phyloP scores from a whole-genome alignment of 2,113 vertebrate genomes.

The Elaphurus davidianus region DNA sequence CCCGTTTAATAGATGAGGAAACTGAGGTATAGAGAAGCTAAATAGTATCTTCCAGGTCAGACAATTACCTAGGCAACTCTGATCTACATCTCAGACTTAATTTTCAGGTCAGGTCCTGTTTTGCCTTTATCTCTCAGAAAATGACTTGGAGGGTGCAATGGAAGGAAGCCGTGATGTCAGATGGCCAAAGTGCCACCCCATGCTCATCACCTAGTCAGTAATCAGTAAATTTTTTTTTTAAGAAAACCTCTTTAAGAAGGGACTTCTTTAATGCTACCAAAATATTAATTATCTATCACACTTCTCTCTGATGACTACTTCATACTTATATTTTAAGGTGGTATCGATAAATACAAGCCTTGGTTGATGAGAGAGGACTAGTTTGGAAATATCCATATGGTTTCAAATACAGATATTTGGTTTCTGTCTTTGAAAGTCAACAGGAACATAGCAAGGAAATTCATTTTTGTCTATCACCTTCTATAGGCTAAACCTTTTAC shows the following conservation, averaged over 20 bases:
- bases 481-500: background rate
- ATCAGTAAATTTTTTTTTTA: background rate
- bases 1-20: conserved; percentile 52
- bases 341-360: background rate
- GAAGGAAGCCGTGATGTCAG: background rate
- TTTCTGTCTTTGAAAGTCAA: conserved; percentile 1
- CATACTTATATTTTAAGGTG: background rate
- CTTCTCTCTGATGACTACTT: background rate
- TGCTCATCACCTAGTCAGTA: background rate
- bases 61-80: background rate
- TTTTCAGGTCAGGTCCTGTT: background rate
- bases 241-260: background rate
- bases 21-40: background rate
- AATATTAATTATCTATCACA: background rate
- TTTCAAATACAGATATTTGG: background rate
- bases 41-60: conserved; percentile 37
- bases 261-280: background rate
- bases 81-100: background rate
- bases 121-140: background rate
- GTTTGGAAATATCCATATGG: background rate
- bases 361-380: background rate
- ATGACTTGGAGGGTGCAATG: background rate
- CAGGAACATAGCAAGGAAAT: background rate
- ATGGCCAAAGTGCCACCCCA: background rate
- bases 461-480: background rate